phyloP scores from a whole-genome alignment of 2,113 vertebrate species.

The Peromyscus polionotus region DNA sequence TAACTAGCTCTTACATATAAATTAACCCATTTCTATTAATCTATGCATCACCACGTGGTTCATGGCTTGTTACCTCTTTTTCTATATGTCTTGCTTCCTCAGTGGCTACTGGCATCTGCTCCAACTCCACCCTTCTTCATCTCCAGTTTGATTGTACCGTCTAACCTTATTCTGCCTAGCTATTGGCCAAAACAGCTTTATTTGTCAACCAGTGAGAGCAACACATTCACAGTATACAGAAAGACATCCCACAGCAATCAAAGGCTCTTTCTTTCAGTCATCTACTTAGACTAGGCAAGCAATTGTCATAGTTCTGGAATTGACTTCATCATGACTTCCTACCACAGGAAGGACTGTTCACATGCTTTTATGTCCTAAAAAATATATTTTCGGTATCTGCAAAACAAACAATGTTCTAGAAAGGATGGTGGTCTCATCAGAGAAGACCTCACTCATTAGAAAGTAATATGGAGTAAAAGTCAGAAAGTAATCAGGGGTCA shows the following conservation, averaged over 20 bases:
- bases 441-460: not conserved
- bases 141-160: too few species aligned
- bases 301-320: not conserved
- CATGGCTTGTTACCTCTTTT: too few species aligned
- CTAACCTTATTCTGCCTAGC: too few species aligned
- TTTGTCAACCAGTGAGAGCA: too few species aligned
- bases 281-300: not conserved
- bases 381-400: not conserved
- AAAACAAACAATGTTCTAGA: slow-evolving; percentile 22
- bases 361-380: not conserved
- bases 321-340: not conserved
- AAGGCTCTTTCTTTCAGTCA: not conserved
- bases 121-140: too few species aligned
- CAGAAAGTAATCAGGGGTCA: not conserved
- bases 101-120: too few species aligned
- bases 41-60: too few species aligned
- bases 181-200: too few species aligned
- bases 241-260: not conserved
- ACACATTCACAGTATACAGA: too few species aligned
- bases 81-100: too few species aligned
- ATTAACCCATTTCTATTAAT: too few species aligned
- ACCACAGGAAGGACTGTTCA: not conserved
- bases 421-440: slow-evolving; percentile 1
- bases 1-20: too few species aligned
- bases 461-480: not conserved